Base-by-base conservation (phyloP, 2,888 invertebrate genomes). In the Liodrosophila aerea region DNA sequence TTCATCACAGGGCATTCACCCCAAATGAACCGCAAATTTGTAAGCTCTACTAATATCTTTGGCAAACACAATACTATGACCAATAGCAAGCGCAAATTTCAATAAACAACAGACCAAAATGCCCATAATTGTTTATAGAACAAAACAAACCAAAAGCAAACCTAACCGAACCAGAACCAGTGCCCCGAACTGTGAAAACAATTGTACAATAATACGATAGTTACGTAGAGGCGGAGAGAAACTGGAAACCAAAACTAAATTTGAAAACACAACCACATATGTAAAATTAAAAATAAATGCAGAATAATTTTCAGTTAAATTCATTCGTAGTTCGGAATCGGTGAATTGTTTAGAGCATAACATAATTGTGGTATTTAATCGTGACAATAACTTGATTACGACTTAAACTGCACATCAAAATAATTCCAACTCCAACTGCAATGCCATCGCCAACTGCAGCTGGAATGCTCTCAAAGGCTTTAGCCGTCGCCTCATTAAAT, bases 401-500 rank as follows among this genome's bases (percentile, higher is more conserved):
- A 49, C 50, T 50, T 36, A 15, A 53, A 50, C 47, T 33, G n/a
- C 39, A 40, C 7, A 30, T 34, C 12, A 34, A 12, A 34, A 49
- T 34, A 22, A 39, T 15, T 9, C 22, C 11, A 45, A 15, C 30
- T n/a, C n/a, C n/a, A n/a, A n/a, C n/a, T n/a, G n/a, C n/a, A n/a
- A n/a, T n/a, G n/a, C n/a, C n/a, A n/a, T n/a, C n/a, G n/a, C n/a
- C n/a, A n/a, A n/a, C n/a, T n/a, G n/a, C n/a, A n/a, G n/a, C n/a
- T n/a, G n/a, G n/a, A n/a, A n/a, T n/a, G n/a, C n/a, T n/a, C n/a
- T n/a, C n/a, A n/a, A n/a, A n/a, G n/a, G n/a, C n/a, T n/a, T n/a
- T n/a, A n/a, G n/a, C n/a, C n/a, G 57, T 43, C 61, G 64, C 81
- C 84, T 78, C 78, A 78, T 78, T 78, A 78, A 78, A 78, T 84